A percentile compares a stretch with the other conserved stretches of the same genome.
Conservation (phyloP, 2,113 vertebrate genomes). For the Electrona antarctica region DNA sequence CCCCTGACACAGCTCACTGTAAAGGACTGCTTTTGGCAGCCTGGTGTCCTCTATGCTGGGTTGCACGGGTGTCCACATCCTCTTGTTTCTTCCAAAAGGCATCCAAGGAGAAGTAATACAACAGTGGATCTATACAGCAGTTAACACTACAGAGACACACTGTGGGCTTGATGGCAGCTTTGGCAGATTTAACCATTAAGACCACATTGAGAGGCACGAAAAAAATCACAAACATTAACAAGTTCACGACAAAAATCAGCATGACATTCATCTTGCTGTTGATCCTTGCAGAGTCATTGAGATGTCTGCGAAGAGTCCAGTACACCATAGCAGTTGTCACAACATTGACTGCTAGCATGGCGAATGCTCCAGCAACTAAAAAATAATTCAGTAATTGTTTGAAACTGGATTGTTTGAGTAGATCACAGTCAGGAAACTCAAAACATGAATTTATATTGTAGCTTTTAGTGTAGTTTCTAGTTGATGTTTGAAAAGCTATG, state of each 20-base stretch:
- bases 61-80: slow-evolving; percentile 7
- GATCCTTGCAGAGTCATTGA: slow-evolving; percentile 25
- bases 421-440: accelerated
- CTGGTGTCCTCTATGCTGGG: background rate
- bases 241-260: slow-evolving; percentile 67
- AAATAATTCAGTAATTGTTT: accelerated
- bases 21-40: no score
- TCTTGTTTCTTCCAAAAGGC: slow-evolving; percentile 66
- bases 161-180: accelerated
- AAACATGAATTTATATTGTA: slow-evolving; percentile 33
- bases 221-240: slow-evolving; percentile 65
- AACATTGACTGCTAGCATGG: slow-evolving; percentile 57
- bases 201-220: slow-evolving; percentile 59
- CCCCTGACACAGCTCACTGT: no score
- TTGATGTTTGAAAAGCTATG: accelerated
- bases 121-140: slow-evolving; percentile 68
- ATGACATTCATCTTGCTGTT: slow-evolving; percentile 66
- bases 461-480: accelerated
- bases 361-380: slow-evolving; percentile 42
- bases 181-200: background rate
- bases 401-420: accelerated
- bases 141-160: slow-evolving; percentile 63
- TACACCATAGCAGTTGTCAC: slow-evolving; percentile 63
- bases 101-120: slow-evolving; percentile 74
- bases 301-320: slow-evolving; percentile 35